Evolutionary conservation across 2,888 invertebrate genomes (phyloP).

Genomic region (Mythimna lalbum): DNA sequence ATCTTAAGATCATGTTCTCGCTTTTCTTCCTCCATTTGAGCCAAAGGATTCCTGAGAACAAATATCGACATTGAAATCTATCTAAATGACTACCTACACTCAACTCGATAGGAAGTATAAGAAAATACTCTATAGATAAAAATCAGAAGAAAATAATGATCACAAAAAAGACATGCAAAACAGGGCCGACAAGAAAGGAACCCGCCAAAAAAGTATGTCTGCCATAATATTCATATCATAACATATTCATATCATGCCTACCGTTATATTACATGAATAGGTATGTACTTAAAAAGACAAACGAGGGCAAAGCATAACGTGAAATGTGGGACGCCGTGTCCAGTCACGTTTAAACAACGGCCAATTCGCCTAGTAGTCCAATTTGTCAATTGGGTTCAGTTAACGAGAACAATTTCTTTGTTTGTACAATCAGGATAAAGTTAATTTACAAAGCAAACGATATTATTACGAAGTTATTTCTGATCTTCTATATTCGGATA

Average conservation of each 20-base stretch:
- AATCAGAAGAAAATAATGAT: conserved; percentile 17
- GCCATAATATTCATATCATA: conserved; percentile 12
- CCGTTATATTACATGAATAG: conserved; percentile 25
- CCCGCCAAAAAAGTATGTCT: background rate
- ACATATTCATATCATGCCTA: conserved; percentile 34
- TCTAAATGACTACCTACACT: background rate
- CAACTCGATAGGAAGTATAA: conserved; percentile 2
- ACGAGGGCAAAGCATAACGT: conserved; percentile 41
- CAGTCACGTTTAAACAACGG: conserved; percentile 49
- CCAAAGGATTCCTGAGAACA: conserved; percentile 97
- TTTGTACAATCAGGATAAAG: conserved; percentile 49
- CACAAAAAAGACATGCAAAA: conserved; percentile 58
- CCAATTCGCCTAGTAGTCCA: conserved; percentile 55
- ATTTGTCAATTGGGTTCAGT: conserved; percentile 62
- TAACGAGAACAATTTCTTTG: conserved; percentile 53
- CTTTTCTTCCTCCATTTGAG: conserved; percentile 99
- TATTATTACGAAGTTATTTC: conserved; percentile 17
- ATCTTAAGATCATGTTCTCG: conserved; percentile 98
- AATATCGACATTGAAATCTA: conserved; percentile 58
- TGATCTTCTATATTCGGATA: conserved; percentile 4
- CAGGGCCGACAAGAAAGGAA: conserved; percentile 8
- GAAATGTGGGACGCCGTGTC: conserved; percentile 51
- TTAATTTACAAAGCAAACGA: conserved; percentile 46
- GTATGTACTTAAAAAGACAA: conserved; percentile 42
- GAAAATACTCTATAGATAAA: background rate